A percentile compares a stretch with the other conserved stretches of the same genome.
Evolutionary conservation across 2,113 vertebrate species (phyloP).

Genomic region (Melierax canorus): DNA sequence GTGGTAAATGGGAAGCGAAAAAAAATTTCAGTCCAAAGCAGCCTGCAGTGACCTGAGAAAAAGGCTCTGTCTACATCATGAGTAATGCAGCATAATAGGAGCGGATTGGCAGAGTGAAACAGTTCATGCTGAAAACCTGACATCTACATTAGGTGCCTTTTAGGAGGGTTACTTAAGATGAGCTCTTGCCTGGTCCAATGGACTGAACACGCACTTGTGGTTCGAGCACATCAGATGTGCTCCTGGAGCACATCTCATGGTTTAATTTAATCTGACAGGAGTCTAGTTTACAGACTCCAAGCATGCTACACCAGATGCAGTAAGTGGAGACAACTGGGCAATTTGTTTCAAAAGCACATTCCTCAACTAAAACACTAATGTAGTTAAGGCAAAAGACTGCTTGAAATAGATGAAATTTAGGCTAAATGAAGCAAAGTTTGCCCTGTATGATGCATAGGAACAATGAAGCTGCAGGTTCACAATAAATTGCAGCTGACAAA

Average conservation of each 20-base stretch:
- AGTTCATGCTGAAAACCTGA: background rate
- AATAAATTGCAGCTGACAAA: background rate
- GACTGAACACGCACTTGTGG: background rate
- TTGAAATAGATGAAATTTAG: background rate
- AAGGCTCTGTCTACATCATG: background rate
- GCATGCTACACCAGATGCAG: background rate
- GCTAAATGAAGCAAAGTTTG: background rate
- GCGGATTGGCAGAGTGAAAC: background rate
- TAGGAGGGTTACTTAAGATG: background rate
- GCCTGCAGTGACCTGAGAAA: background rate
- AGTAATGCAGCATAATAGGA: background rate
- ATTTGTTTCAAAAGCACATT: background rate
- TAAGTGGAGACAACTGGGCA: background rate
- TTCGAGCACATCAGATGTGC: background rate
- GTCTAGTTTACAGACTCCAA: background rate
- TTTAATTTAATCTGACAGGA: background rate
- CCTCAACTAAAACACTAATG: background rate
- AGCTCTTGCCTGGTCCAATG: background rate
- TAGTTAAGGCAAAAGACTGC: background rate
- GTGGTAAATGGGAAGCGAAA: background rate
- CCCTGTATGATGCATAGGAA: background rate
- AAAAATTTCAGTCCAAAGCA: background rate
- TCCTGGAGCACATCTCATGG: background rate
- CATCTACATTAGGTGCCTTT: background rate
- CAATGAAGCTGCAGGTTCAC: background rate